Percentiles rank a stretch among this genome's conserved stretches.
Evolutionary conservation across 2,797 vertebrate species (phyloP).

Genomic region (Fistularia tabacaria): DNA sequence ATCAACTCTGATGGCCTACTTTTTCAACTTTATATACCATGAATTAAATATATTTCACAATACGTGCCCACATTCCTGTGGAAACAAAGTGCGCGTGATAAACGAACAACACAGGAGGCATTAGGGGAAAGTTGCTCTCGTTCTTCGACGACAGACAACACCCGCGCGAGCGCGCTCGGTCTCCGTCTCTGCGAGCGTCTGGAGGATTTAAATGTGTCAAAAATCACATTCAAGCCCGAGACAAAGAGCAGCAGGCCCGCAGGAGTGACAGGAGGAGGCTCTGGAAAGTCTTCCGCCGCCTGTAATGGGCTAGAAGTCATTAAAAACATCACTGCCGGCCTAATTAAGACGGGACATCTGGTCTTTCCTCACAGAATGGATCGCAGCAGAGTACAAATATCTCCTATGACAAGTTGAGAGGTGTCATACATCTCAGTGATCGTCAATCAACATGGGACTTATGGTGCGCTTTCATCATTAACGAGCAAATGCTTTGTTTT

Average conservation of each 20-base stretch:
- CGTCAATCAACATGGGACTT: constrained; percentile 79
- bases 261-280: constrained; percentile 72
- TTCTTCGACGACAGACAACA: constrained; percentile 40
- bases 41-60: constrained; percentile 71
- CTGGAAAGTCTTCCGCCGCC: constrained; percentile 65
- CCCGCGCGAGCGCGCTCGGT: constrained; percentile 11
- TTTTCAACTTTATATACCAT: constrained; percentile 67
- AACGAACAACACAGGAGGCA: constrained; percentile 55
- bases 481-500: constrained; percentile 75
- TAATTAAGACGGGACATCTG: constrained; percentile 85
- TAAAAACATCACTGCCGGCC: constrained; percentile 81
- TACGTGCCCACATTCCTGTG: constrained; percentile 37
- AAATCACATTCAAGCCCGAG: constrained; percentile 41
- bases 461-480: constrained; percentile 74
- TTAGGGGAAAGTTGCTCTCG: constrained; percentile 50
- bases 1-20: constrained; percentile 71
- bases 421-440: constrained; percentile 82
- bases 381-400: constrained; percentile 77
- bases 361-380: constrained; percentile 78
- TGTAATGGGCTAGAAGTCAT: constrained; percentile 80
- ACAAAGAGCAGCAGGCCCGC: constrained; percentile 65
- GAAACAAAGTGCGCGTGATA: constrained; percentile 49
- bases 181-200: constrained; percentile 32
- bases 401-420: constrained; percentile 79
- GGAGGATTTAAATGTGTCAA: constrained; percentile 66